Evolutionary conservation across 1,140 invertebrate genomes (phyloP).

Genomic region (Nomia melanderi): DNA sequence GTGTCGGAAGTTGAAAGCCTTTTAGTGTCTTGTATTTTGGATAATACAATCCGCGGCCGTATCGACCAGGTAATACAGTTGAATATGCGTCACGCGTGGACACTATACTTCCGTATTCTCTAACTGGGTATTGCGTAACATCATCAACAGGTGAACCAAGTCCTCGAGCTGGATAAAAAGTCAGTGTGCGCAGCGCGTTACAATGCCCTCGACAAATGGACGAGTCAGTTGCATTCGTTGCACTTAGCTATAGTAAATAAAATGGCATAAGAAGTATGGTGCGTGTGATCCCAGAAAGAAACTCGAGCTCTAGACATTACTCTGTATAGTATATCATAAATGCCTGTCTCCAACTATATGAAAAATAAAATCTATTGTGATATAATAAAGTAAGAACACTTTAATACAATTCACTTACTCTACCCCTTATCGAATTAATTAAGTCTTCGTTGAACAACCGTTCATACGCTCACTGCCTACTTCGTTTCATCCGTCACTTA

Average conservation of each 20-base stretch:
- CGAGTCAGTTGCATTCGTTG: conserved; percentile 92
- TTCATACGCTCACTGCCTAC: too few species aligned
- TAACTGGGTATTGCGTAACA: conserved; percentile 6
- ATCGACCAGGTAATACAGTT: conserved; percentile 91
- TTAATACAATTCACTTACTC: conserved; percentile 41
- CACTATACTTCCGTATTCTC: not conserved
- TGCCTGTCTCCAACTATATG: conserved; percentile 38
- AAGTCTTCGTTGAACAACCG: not conserved
- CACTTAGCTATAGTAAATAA: conserved; percentile 95
- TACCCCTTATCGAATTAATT: conserved; percentile 13
- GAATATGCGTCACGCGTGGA: not conserved
- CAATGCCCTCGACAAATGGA: conserved; percentile 97
- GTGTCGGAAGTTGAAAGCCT: conserved; percentile 97
- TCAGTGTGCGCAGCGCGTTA: conserved; percentile 92
- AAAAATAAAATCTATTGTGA: conserved; percentile 65
- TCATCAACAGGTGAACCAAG: conserved; percentile 89
- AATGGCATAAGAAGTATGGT: conserved; percentile 86
- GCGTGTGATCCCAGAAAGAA: conserved; percentile 17
- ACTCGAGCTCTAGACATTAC: conserved; percentile 39
- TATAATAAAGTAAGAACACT: conserved; percentile 61
- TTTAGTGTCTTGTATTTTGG: conserved; percentile 99
- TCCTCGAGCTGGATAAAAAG: conserved; percentile 93
- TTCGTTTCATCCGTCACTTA: too few species aligned
- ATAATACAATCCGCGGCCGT: conserved; percentile 97
- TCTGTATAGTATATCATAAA: conserved; percentile 66